Base-by-base conservation (phyloP, 2,113 vertebrate species). In the Tetrax tetrax region DNA sequence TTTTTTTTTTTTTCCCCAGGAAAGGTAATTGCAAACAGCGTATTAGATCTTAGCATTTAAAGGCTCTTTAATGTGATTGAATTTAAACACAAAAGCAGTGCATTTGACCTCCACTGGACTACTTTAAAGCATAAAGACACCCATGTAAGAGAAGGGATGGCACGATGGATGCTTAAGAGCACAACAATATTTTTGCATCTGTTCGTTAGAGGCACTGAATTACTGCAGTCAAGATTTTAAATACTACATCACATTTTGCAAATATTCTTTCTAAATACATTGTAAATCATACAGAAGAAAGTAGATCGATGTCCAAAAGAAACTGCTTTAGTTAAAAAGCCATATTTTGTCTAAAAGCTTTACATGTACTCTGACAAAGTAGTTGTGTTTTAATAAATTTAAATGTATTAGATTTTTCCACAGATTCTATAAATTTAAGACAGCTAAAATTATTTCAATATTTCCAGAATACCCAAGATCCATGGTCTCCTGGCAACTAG, bases 401-500 rank as follows among this genome's bases (percentile, higher is more conserved):
- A 93, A 96, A 97, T 95, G 70, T 35, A 89, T 89, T 91, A 76
- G 65, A 74, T 93, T 97, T 95, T 97, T 80, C 57, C 89, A 97
- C 93, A 86, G 76, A 81, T 95, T 97, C 96, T 97, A 89, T 94
- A 98, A 98, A 98, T 87, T 97, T 96, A 71, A 93, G 74, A 79
- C 96, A 88, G 87, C 94, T 90, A 83, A 97, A 98, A 97, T 96
- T 81, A 93, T 97, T 97, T 89, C 80, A 97, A 38, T 97, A 97
- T 98, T 98, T 96, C 94, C 93, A 93, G 92, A 97, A 95, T 93
- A 94, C 90, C 95, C 82, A 70, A 86, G 96, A 97, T 96, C 92
- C 93, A 87, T 63, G 83, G 96, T 97, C 96, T 98, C 97, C 86
- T 93, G 97, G 97, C 97, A 98, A 98, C 94, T 80, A 95, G 88